Base-by-base conservation (phyloP, 2,888 invertebrate genomes). In the Entomobrya multifasciata region DNA sequence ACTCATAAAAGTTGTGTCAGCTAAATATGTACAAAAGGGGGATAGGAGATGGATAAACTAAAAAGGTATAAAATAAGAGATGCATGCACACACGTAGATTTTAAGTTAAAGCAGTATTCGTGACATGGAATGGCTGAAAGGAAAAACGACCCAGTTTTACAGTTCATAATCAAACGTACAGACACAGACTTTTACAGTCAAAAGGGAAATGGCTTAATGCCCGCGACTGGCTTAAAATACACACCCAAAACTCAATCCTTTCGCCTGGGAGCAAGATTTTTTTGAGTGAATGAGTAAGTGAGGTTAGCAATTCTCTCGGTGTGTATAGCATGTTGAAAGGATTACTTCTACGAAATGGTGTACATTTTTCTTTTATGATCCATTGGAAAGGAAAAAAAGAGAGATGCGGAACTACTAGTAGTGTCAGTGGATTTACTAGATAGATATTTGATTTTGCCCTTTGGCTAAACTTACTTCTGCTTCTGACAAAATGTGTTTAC, bases 1-100 rank as follows among this genome's bases (percentile, higher is more conserved):
- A 79, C 79, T 65, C 65, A 79, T 79, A 65, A 79, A 36, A 65
- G 65, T 79, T 79, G 79, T 65, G 65, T 49, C 47, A 79, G 79
- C 22, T 25, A 15, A 44, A 55, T 36, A 36, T 36, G 15, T 74
- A 55, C 27, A 74, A 17, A 36, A 36, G 44, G n/a, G 27, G 27
- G 52, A 52, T 49, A 1, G 44, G 36, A 44, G 8, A 27, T 6
- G 25, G 47, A n/a, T n/a, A n/a, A n/a, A n/a, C n/a, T n/a, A n/a
- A n/a, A n/a, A n/a, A n/a, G n/a, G n/a, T n/a, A n/a, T n/a, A n/a
- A n/a, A 44, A 6, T 44, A n/a, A 20, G 44, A 47, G n/a, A 27
- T 30, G n/a, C 15, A n/a, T 5, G 25, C 15, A 62, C n/a, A 62
- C 30, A 13, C 1, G 62, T 20, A 15, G 41, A 77, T 15, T n/a